Conservation (phyloP, 2,113 vertebrate genomes). For the Formicarius rufipectus region DNA sequence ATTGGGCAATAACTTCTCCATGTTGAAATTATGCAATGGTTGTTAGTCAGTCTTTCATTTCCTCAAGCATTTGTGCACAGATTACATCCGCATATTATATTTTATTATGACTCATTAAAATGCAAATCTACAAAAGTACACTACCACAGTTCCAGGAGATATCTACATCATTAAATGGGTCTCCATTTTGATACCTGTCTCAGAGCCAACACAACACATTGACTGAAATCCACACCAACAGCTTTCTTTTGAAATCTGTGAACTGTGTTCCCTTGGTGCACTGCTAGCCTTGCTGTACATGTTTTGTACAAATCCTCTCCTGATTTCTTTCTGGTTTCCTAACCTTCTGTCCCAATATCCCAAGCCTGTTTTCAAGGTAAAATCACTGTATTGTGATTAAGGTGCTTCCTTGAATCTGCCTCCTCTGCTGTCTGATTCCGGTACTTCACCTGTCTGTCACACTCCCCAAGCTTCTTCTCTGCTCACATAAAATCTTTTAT, state of each 20-base stretch:
- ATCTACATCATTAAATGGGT: background rate
- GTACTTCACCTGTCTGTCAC: background rate
- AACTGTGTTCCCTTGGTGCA: background rate
- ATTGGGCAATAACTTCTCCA: slow-evolving; percentile 54
- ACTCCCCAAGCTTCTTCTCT: background rate
- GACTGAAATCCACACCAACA: background rate
- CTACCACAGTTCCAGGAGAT: background rate
- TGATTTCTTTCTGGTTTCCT: background rate
- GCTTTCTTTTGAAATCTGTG: background rate
- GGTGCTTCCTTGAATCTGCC: background rate
- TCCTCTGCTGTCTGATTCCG: background rate
- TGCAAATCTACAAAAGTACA: slow-evolving; percentile 27
- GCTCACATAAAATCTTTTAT: background rate
- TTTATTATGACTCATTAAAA: slow-evolving; percentile 62
- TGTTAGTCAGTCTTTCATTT: slow-evolving; percentile 58
- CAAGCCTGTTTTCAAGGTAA: background rate
- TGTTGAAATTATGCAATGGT: slow-evolving; percentile 37
- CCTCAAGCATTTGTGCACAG: slow-evolving; percentile 50
- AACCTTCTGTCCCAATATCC: background rate
- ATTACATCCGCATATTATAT: slow-evolving; percentile 48
- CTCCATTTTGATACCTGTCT: slow-evolving; percentile 18
- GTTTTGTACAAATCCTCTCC: background rate
- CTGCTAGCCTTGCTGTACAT: background rate
- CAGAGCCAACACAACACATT: background rate
- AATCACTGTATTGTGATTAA: background rate